A percentile compares a stretch with the other conserved stretches of the same genome.
Evolutionary conservation across 2,113 vertebrate genomes (phyloP).

Genomic region (Tapirus terrestris): DNA sequence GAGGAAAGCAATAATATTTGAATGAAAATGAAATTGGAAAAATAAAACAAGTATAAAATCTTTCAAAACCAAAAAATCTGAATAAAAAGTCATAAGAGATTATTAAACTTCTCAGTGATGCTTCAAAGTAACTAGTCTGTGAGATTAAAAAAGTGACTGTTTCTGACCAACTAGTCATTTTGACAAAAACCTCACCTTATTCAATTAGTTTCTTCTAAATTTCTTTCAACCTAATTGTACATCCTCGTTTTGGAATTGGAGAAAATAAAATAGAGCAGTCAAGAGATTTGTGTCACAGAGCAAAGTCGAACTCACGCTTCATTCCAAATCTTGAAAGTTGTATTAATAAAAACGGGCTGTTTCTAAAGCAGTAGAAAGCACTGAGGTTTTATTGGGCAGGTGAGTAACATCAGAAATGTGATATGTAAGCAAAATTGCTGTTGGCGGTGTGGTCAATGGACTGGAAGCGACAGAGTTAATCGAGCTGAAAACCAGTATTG

Average conservation of each 20-base stretch:
- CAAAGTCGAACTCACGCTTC: background rate
- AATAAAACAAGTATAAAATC: background rate
- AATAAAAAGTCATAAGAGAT: background rate
- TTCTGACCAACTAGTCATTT: constrained; percentile 19
- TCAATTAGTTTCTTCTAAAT: background rate
- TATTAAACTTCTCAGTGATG: background rate
- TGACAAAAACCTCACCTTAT: background rate
- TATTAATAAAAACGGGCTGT: background rate
- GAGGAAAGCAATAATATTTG: background rate
- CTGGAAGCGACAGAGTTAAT: constrained; percentile 41
- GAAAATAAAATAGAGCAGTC: background rate
- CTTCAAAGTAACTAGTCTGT: background rate
- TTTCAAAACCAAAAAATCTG: background rate
- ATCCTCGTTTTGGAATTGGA: background rate
- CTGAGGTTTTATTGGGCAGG: constrained; percentile 4
- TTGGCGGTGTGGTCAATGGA: constrained; percentile 18
- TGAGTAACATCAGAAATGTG: constrained; percentile 23
- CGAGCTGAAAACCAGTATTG: constrained; percentile 49
- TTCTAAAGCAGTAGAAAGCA: constrained; percentile 36
- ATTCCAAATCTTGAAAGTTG: background rate
- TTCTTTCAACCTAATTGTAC: background rate
- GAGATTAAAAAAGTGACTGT: background rate
- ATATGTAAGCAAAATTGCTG: constrained; percentile 22
- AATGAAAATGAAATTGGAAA: background rate
- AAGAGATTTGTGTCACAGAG: background rate